A percentile compares a stretch with the other conserved stretches of the same genome.
phyloP scores from a whole-genome alignment of 2,797 vertebrate genomes.

The Anabas testudineus region DNA sequence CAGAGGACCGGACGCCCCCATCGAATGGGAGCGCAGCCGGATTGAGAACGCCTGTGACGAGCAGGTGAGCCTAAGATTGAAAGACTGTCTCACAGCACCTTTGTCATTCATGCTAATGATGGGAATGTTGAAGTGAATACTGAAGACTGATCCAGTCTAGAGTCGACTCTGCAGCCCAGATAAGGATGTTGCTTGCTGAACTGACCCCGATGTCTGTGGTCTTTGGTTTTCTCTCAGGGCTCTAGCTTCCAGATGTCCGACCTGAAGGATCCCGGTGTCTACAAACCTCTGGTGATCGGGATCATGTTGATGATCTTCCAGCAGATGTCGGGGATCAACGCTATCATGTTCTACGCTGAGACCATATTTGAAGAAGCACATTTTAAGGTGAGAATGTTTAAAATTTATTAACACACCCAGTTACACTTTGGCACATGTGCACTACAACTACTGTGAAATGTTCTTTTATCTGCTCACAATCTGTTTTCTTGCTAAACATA shows the following conservation, averaged over 20 bases:
- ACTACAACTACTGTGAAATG: no score
- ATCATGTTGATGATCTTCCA: slow-evolving; percentile 92
- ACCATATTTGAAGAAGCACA: slow-evolving; percentile 91
- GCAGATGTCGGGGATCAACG: slow-evolving; percentile 94
- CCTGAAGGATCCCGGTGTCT: slow-evolving; percentile 86
- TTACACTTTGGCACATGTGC: no score
- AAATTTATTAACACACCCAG: not conserved
- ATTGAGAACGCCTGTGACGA: slow-evolving; percentile 80
- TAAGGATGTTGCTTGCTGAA: no score
- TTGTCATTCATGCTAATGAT: not conserved
- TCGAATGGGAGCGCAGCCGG: slow-evolving; percentile 86
- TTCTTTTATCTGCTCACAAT: no score
- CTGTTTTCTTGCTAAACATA: no score
- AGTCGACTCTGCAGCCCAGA: not conserved
- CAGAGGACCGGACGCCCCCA: slow-evolving; percentile 85
- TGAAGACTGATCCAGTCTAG: not conserved
- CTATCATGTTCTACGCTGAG: slow-evolving; percentile 95
- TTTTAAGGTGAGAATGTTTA: slow-evolving; percentile 84
- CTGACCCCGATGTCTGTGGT: not conserved
- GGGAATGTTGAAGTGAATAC: not conserved
- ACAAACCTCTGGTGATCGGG: slow-evolving; percentile 90
- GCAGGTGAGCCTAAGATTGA: slow-evolving; percentile 79
- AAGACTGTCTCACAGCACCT: not conserved
- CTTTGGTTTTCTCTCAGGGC: slow-evolving; percentile 61
- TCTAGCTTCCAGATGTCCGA: slow-evolving; percentile 79